Evolutionary conservation across 2,888 invertebrate species (phyloP).

Genomic region (Cephus pulcher): DNA sequence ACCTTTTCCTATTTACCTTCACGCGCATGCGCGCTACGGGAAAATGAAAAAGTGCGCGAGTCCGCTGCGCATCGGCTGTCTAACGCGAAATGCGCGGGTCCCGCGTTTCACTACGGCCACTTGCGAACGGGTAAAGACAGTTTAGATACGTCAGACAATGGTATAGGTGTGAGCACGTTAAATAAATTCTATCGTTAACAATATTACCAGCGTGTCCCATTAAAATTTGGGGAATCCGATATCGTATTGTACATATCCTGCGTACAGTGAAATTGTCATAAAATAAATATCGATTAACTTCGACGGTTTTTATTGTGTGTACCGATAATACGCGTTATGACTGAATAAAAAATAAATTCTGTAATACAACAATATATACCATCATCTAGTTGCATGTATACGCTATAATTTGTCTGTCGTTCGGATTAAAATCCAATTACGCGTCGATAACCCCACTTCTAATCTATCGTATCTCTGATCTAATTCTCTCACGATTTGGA

Average conservation of each 20-base stretch:
- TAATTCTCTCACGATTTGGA: neutral
- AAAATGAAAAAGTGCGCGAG: neutral
- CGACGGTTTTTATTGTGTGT: neutral
- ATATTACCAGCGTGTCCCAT: neutral
- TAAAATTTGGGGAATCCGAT: neutral
- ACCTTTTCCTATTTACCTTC: neutral
- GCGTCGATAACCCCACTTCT: too few relatives aligned
- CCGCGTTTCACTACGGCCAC: neutral
- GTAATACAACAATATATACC: neutral
- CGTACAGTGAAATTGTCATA: neutral
- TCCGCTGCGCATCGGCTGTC: neutral
- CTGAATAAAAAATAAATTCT: neutral
- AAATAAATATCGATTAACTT: neutral
- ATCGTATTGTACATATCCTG: neutral
- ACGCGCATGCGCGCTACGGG: neutral
- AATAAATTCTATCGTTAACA: neutral
- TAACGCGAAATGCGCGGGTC: neutral
- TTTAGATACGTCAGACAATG: neutral
- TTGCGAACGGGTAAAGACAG: neutral
- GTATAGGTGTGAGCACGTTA: neutral
- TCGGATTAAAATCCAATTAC: slow-evolving; percentile 23
- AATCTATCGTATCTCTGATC: neutral
- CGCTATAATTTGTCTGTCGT: slow-evolving; percentile 66
- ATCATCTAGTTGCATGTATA: neutral
- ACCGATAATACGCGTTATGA: neutral